phyloP scores from a whole-genome alignment of 2,888 invertebrate species.

The Drosophila ezoana region DNA sequence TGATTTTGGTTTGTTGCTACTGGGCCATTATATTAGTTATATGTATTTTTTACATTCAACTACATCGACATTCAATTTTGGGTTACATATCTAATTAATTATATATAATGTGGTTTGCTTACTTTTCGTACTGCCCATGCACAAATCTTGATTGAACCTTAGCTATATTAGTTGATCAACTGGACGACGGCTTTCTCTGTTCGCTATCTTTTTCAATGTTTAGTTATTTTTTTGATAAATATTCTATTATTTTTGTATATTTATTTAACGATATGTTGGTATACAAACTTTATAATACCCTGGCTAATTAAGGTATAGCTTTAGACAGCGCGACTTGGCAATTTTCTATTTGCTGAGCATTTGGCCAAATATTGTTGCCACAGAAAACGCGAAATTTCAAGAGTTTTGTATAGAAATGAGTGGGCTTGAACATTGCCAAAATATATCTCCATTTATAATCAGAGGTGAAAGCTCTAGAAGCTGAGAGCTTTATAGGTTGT shows the following conservation, averaged over 20 bases:
- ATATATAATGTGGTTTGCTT: constrained; percentile 20
- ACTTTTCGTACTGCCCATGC: constrained; percentile 35
- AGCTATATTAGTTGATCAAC: constrained; percentile 29
- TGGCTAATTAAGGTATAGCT: constrained; percentile 63
- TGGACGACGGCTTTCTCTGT: constrained; percentile 38
- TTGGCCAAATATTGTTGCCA: constrained; percentile 47
- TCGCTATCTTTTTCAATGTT: constrained; percentile 28
- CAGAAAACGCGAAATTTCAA: constrained; percentile 25
- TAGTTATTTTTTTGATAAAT: constrained; percentile 41
- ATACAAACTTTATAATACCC: constrained; percentile 80
- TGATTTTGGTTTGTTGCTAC: constrained; percentile 15
- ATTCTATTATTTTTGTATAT: constrained; percentile 61
- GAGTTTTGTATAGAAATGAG: constrained; percentile 10
- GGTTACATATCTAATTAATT: constrained; percentile 63
- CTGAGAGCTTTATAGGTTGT: constrained; percentile 47
- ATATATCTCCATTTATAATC: constrained; percentile 6
- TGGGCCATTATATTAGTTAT: constrained; percentile 42
- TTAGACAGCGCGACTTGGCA: constrained; percentile 53
- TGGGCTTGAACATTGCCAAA: constrained; percentile 13
- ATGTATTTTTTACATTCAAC: constrained; percentile 44
- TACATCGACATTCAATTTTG: constrained; percentile 50
- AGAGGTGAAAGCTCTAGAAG: constrained; percentile 34
- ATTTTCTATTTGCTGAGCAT: constrained; percentile 47
- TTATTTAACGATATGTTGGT: constrained; percentile 81
- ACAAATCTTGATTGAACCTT: constrained; percentile 28